Base-by-base conservation (phyloP, 2,113 vertebrate genomes). In the Charina bottae region DNA sequence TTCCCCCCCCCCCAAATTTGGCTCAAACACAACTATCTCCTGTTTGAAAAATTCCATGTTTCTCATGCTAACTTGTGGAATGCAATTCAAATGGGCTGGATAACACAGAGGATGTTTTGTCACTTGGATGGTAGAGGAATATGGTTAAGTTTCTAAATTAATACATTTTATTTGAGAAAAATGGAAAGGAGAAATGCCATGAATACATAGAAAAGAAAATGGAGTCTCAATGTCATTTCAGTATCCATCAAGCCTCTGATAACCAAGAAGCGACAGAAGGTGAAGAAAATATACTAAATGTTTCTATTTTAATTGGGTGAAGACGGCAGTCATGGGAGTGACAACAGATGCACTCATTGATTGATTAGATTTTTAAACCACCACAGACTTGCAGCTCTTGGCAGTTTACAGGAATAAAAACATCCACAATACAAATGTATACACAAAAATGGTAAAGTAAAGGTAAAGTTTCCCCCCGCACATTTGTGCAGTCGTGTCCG, bases 21-120 rank as follows among this genome's bases (percentile, higher is more conserved):
- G 54, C 26, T 91, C 90, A 94, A 91, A 72, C 92, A 92, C 53
- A 95, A 94, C 55, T 46, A 6, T 53, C 37, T 55, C 4, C 17
- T 42, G n/a, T 90, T 53, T 93, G 89, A 91, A 91, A 19, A 93
- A 94, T 89, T 94, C 62, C 93, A 87, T 33, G 64, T 72, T 72
- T 72, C 64, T 72, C n/a, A 72, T 6, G 64, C 13, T 49, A 72
- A 72, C 6, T 33, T 72, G 17, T 33, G 53, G 24, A 85, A 53
- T 53, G 26, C 26, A 85, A 54, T 24, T 54, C 42, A 54, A 28
- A 26, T 28, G 12, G 49, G 6, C 24, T n/a, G 7, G 59, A 62
- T 11, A n/a, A 28, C 6, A 9, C 2, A 28, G 42, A 42, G 62
- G 24, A 28, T 54, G 49, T 49, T 28, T 53, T 54, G 5, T 86